Evolutionary conservation across 1,140 invertebrate genomes (phyloP), one percentile per base, ranked within the genome.

Genomic region (Plectrocnemia conspersa): DNA sequence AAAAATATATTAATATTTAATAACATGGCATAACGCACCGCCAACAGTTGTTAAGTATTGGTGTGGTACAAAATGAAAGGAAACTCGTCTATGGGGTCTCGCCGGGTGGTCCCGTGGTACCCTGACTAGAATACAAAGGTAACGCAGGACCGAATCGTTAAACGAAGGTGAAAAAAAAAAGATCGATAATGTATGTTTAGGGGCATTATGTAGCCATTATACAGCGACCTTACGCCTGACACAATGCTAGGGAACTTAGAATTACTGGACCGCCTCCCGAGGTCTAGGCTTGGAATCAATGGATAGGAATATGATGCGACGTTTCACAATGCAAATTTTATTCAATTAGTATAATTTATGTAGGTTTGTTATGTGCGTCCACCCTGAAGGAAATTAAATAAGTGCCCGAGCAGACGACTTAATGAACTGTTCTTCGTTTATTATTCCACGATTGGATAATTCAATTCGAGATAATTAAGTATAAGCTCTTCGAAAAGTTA

Each of bases 121-220:
- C 25, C 44, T 19, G 25, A 46, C 44, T 46, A 2, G 27, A 9
- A 19, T 32, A 46, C 25, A 46, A 46, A 24, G 19, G 19, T 44
- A 44, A 44, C 41, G 25, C 36, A 40, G 15, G 9, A 15, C 36
- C 21, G n/a, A 40, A 18, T 18, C 15, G 36, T 18, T 15, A 24
- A 41, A n/a, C 3, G 10, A 47, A 46, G 25, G 13, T 18, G 45
- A 35, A 52, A 54, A 35, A 33, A 27, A 24, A 19, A 58, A 48
- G 47, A 48, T 53, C 56, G 56, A 58, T 58, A 54, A 50, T 58
- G 40, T 42, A 54, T 54, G 52, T 58, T 58, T 50, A 49, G 18
- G 45, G 29, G 44, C 25, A 52, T 53, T 41, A 47, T 58, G 50
- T 48, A 2, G 5, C 42, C 38, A 53, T 44, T 32, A 58, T 57